Conservation (phyloP, 2,797 vertebrate species). For the Manis pentadactyla region DNA sequence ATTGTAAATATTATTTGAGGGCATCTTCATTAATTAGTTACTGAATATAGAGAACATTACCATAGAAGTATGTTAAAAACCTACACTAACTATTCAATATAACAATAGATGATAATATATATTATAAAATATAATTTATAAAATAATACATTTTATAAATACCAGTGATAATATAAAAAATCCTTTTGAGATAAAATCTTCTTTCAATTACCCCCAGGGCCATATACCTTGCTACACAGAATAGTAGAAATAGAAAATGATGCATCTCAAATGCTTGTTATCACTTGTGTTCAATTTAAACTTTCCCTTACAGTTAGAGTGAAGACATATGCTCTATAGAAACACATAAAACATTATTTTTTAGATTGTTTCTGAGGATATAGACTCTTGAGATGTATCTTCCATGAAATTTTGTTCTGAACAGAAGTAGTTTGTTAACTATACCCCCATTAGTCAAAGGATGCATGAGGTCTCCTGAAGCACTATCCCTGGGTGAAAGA, state of each 20-base stretch:
- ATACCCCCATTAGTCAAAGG: not conserved
- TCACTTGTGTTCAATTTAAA: not conserved
- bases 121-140: not conserved
- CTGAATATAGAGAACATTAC: not conserved
- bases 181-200: not conserved
- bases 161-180: not conserved
- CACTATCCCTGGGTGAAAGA: constrained; percentile 36
- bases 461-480: not conserved
- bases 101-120: not conserved
- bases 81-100: not conserved
- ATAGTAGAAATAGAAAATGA: not conserved
- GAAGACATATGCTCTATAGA: not conserved
- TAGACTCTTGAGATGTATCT: not conserved
- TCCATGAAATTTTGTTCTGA: not conserved
- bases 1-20: not conserved
- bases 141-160: not conserved
- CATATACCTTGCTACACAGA: not conserved
- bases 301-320: not conserved
- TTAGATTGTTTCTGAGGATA: not conserved
- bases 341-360: not conserved
- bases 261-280: not conserved
- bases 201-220: not conserved
- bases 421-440: constrained; percentile 45
- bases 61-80: not conserved
- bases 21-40: not conserved